These are phyloP conservation scores for Calliopsis andreniformis DNA, from an alignment of 1,140 invertebrate genomes.

Conservation along the genomic window DNA sequence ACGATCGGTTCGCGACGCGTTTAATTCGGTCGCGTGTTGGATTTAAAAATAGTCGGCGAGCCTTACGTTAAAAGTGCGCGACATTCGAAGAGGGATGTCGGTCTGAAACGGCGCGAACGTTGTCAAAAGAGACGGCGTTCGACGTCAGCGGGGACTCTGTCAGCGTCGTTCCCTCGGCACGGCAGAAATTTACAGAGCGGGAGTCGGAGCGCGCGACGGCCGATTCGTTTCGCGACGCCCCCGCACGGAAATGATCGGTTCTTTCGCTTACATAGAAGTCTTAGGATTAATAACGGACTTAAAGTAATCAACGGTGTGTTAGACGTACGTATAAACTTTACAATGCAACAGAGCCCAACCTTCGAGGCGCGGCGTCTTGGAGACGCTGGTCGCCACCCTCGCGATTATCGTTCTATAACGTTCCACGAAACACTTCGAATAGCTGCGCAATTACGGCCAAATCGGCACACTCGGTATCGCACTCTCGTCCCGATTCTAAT, in stretches of 20 bases:
- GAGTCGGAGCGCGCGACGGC: constrained; percentile 24
- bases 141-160: background rate
- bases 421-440: constrained; percentile 1
- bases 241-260: constrained; percentile 39
- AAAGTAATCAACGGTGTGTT: constrained; percentile 73
- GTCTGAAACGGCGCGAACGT: constrained; percentile 14
- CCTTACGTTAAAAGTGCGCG: constrained; percentile 46
- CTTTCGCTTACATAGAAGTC: constrained; percentile 54
- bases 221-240: constrained; percentile 5
- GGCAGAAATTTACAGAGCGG: constrained; percentile 50
- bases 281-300: constrained; percentile 72
- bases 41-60: background rate
- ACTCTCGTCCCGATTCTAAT: constrained; percentile 40
- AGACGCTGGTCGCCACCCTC: constrained; percentile 22
- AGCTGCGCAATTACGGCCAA: constrained; percentile 10
- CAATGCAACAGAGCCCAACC: constrained; percentile 74
- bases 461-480: constrained; percentile 15
- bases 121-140: background rate
- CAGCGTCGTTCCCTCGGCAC: constrained; percentile 35
- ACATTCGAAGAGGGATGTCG: constrained; percentile 60
- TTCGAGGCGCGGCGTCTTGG: constrained; percentile 21
- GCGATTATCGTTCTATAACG: background rate
- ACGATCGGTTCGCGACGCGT: constrained; percentile 2
- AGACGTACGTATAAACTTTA: constrained; percentile 75
- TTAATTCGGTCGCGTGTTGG: background rate